These are phyloP conservation scores for Chrysogorgia sp. DNA, from an alignment of 92 coral and sea anemone species.

Conservation along the genomic window DNA sequence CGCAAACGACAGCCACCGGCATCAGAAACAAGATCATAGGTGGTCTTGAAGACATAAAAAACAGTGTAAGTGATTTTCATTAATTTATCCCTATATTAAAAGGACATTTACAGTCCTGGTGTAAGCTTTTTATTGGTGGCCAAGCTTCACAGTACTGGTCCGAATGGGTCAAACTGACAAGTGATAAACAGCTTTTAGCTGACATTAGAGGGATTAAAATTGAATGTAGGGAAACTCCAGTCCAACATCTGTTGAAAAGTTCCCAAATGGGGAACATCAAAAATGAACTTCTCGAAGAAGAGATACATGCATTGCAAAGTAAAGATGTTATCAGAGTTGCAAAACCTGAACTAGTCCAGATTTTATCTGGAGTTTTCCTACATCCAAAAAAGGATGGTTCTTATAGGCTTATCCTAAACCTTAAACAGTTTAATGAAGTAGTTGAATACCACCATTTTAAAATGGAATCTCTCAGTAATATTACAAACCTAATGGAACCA, in stretches of 20 bases:
- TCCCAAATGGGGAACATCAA: background rate
- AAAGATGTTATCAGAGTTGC: slow-evolving; percentile 31
- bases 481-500: slow-evolving; percentile 9
- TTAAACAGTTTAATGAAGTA: background rate
- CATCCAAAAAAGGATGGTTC: slow-evolving; percentile 33
- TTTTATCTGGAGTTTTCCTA: slow-evolving; percentile 46
- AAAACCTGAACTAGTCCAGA: slow-evolving; percentile 20
- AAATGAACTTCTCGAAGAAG: background rate
- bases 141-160: slow-evolving; percentile 15
- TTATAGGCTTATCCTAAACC: slow-evolving; percentile 23
- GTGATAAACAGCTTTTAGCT: slow-evolving; percentile 22
- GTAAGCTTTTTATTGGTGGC: slow-evolving; percentile 42
- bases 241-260: background rate
- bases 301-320: slow-evolving; percentile 29
- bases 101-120: slow-evolving; percentile 7
- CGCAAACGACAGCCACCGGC: slow-evolving; percentile 1
- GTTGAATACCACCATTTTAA: slow-evolving; percentile 37
- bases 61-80: slow-evolving; percentile 46
- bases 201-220: slow-evolving; percentile 15
- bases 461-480: slow-evolving; percentile 22
- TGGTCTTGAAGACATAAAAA: slow-evolving; percentile 22
- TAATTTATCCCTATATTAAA: slow-evolving; percentile 9
- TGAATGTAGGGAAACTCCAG: slow-evolving; percentile 36
- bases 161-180: slow-evolving; percentile 36
- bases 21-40: slow-evolving; percentile 38